Conservation (phyloP, 2,113 vertebrate species). For the Macrotis lagotis region DNA sequence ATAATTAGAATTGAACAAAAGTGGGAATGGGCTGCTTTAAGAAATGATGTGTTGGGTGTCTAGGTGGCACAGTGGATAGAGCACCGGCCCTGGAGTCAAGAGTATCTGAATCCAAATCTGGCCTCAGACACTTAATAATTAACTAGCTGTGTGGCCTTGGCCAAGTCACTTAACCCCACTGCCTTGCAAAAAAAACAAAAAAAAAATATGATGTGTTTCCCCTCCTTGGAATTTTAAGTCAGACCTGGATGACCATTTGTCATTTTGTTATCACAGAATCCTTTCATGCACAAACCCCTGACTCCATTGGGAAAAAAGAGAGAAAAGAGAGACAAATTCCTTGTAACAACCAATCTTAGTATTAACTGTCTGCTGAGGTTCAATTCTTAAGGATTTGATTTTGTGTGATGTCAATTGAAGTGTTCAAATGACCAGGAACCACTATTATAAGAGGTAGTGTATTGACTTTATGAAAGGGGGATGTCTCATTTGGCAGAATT, state of each 20-base stretch:
- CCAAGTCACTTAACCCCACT: too few relatives aligned
- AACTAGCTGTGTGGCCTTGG: too few relatives aligned
- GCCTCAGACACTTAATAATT: too few relatives aligned
- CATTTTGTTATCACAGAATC: not conserved
- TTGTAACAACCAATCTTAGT: too few relatives aligned
- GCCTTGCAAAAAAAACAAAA: too few relatives aligned
- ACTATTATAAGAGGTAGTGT: not conserved
- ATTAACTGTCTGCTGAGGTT: not conserved
- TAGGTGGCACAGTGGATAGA: too few relatives aligned
- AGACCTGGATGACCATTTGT: not conserved
- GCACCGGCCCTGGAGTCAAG: too few relatives aligned
- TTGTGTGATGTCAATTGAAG: not conserved
- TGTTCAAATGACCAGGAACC: not conserved
- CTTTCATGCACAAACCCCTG: too few relatives aligned
- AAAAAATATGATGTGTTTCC: too few relatives aligned
- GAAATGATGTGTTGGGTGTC: not conserved
- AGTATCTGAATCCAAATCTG: too few relatives aligned
- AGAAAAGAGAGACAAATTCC: too few relatives aligned
- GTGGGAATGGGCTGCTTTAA: not conserved
- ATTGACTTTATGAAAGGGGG: not conserved
- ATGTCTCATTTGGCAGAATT: not conserved
- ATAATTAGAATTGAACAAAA: not conserved
- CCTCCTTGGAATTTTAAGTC: not conserved
- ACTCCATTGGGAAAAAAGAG: too few relatives aligned
- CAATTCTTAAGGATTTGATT: not conserved